Conservation (phyloP, 2,888 invertebrate species). For the Apantesis nais region DNA sequence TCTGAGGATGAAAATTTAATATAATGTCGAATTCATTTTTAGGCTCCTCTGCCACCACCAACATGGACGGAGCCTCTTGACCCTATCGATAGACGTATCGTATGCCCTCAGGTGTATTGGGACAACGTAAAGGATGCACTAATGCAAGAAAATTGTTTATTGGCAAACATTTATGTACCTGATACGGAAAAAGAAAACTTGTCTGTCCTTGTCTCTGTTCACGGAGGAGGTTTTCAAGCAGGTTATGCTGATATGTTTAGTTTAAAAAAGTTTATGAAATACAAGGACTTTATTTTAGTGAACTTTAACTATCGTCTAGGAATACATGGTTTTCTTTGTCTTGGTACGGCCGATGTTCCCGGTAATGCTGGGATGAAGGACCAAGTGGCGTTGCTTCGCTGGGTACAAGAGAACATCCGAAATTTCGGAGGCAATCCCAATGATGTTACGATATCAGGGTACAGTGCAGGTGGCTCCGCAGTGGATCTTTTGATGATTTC, state of each 20-base stretch:
- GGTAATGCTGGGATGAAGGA: slow-evolving; percentile 57
- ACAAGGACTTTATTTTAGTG: no score
- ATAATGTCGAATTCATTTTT: no score
- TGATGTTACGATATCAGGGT: no score
- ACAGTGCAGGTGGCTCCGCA: slow-evolving; percentile 55
- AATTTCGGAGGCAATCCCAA: no score
- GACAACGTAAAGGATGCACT: not conserved
- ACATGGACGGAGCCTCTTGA: slow-evolving; percentile 52
- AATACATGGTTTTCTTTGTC: slow-evolving; percentile 49
- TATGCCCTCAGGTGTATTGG: slow-evolving; percentile 50
- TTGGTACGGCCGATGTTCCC: no score
- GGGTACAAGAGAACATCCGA: no score
- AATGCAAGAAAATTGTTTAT: slow-evolving; percentile 62
- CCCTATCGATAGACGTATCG: slow-evolving; percentile 49
- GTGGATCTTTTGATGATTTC: slow-evolving; percentile 54
- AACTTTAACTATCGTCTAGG: no score
- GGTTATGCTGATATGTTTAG: slow-evolving; percentile 4
- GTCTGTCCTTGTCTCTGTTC: no score
- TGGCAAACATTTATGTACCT: slow-evolving; percentile 67
- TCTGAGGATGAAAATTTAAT: no score
- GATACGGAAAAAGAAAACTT: slow-evolving; percentile 46
- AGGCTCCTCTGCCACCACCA: no score
- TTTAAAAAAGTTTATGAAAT: slow-evolving; percentile 26
- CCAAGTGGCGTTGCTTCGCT: slow-evolving; percentile 38
- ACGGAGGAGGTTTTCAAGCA: no score